A percentile compares a stretch with the other conserved stretches of the same genome.
phyloP scores from a whole-genome alignment of 1,140 invertebrate species.

The Tribolium madens region DNA sequence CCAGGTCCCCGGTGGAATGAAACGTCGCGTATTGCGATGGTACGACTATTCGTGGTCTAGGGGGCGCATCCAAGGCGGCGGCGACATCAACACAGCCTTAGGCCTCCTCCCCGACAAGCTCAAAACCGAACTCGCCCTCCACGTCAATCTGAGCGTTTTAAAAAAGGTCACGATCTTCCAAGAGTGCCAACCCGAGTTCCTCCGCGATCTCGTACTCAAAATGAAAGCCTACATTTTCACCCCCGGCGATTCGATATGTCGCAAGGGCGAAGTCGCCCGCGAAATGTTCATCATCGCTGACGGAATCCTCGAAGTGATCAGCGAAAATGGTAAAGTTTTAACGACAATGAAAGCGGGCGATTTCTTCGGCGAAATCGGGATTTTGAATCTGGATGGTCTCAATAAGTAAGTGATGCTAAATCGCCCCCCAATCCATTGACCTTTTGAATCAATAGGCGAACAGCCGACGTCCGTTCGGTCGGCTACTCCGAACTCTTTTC shows the following conservation, averaged over 20 bases:
- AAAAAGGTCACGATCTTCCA: conserved; percentile 95
- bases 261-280: conserved; percentile 85
- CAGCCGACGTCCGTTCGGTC: conserved; percentile 94
- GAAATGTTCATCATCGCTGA: conserved; percentile 99
- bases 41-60: conserved; percentile 98
- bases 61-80: conserved; percentile 94
- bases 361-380: conserved; percentile 98
- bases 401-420: conserved; percentile 81
- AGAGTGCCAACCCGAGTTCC: conserved; percentile 97
- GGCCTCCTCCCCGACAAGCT: conserved; percentile 95
- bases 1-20: conserved; percentile 92
- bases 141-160: conserved; percentile 94
- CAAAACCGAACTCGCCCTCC: conserved; percentile 95
- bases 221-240: conserved; percentile 99
- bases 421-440: not conserved
- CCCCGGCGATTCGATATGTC: conserved; percentile 95
- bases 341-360: conserved; percentile 98
- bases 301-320: conserved; percentile 95
- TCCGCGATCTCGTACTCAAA: conserved; percentile 96
- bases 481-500: conserved; percentile 97
- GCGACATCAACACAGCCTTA: conserved; percentile 94
- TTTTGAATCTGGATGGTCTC: conserved; percentile 93
- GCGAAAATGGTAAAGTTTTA: conserved; percentile 91
- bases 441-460: conserved; percentile 75
- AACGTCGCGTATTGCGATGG: conserved; percentile 92